A percentile compares a stretch with the other conserved stretches of the same genome.
Evolutionary conservation across 2,797 vertebrate genomes (phyloP).

Genomic region (Intellagama lesueurii): DNA sequence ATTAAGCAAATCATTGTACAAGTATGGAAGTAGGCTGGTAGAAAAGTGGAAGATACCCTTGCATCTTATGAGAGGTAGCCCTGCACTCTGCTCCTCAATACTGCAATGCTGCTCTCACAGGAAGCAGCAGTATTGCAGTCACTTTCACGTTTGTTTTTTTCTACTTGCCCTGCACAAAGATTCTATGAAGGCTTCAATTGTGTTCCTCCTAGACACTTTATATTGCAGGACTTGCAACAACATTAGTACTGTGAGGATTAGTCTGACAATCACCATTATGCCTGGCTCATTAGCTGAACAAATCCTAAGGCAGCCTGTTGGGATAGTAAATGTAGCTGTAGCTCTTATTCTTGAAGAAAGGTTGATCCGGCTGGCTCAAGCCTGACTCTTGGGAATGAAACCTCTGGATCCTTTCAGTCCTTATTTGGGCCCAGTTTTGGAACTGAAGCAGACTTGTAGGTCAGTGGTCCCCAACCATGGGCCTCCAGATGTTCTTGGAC

Average conservation of each 20-base stretch:
- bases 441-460: not conserved
- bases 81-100: not conserved
- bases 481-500: no score
- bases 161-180: constrained; percentile 1
- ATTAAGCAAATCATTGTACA: not conserved
- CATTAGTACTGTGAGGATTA: not conserved
- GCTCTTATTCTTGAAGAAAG: constrained; percentile 14
- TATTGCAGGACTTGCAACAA: not conserved
- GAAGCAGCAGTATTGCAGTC: not conserved
- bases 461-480: no score
- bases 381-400: not conserved
- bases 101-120: no score
- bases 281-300: constrained; percentile 21
- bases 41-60: not conserved
- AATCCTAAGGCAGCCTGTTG: constrained; percentile 20
- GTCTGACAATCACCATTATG: constrained; percentile 4
- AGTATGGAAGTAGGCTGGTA: no score
- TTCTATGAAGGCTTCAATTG: not conserved
- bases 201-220: not conserved
- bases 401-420: not conserved
- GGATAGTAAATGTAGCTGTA: constrained; percentile 1
- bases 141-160: not conserved
- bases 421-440: not conserved
- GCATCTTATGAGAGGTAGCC: not conserved
- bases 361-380: constrained; percentile 26